Evolutionary conservation across 2,888 invertebrate genomes (phyloP).

Genomic region (Phania funesta): DNA sequence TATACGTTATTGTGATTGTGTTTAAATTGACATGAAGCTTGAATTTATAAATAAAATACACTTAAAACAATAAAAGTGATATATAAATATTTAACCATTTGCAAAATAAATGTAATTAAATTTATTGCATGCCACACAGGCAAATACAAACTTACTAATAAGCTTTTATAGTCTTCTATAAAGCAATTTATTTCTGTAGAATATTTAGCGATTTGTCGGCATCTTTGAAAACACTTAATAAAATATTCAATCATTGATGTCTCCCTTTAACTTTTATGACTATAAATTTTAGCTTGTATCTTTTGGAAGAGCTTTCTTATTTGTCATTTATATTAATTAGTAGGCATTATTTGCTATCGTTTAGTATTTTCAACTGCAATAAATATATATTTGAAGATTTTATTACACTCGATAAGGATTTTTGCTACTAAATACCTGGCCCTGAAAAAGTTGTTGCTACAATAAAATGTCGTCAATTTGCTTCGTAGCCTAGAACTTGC

Average conservation of each 20-base stretch:
- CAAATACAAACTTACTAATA: not conserved
- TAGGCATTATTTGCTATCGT: conserved; percentile 23
- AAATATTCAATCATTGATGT: not conserved
- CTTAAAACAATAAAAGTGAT: conserved; percentile 33
- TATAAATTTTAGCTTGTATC: conserved; percentile 14
- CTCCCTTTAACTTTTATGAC: not conserved
- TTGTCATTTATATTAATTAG: conserved; percentile 50
- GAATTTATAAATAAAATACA: conserved; percentile 30
- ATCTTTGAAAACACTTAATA: not conserved
- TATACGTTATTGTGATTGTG: not conserved
- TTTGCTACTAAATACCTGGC: not conserved
- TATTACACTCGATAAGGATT: conserved; percentile 44
- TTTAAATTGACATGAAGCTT: not conserved
- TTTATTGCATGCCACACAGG: not conserved
- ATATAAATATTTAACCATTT: conserved; percentile 39
- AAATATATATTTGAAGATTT: conserved; percentile 51
- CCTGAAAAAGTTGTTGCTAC: no score
- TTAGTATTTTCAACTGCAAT: conserved; percentile 43
- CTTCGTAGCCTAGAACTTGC: conserved; percentile 10
- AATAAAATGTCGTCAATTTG: no score
- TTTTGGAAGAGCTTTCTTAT: not conserved
- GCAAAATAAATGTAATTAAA: conserved; percentile 52
- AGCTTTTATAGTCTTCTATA: not conserved
- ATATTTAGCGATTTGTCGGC: not conserved
- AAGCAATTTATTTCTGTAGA: not conserved